Percentiles rank a stretch among this genome's conserved stretches.
phyloP scores from a whole-genome alignment of 2,113 vertebrate genomes.

The sheep (Ovis aries) region ARS-UI_Ramb_v3.0 NC_056060.1:60684501-60685000 shows the following conservation, averaged over 20 bases:
- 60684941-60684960: neutral
- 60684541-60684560: neutral
- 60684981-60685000: neutral
- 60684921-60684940: neutral
- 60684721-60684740: neutral
- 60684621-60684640: neutral
- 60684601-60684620: neutral
- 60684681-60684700: neutral
- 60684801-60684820: neutral
- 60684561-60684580: neutral
- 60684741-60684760: neutral
- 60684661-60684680: neutral
- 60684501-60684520: neutral
- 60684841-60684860: neutral
- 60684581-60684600: neutral
- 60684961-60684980: neutral
- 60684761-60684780: neutral
- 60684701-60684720: neutral
- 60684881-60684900: neutral
- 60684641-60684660: neutral
- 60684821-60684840: neutral
- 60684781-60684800: neutral
- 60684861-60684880: neutral
- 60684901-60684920: neutral
- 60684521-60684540: neutral